Percentiles rank a stretch among this genome's conserved stretches.
phyloP scores from a whole-genome alignment of 2,888 invertebrate species.

The Omphaloscelis lunosa region DNA sequence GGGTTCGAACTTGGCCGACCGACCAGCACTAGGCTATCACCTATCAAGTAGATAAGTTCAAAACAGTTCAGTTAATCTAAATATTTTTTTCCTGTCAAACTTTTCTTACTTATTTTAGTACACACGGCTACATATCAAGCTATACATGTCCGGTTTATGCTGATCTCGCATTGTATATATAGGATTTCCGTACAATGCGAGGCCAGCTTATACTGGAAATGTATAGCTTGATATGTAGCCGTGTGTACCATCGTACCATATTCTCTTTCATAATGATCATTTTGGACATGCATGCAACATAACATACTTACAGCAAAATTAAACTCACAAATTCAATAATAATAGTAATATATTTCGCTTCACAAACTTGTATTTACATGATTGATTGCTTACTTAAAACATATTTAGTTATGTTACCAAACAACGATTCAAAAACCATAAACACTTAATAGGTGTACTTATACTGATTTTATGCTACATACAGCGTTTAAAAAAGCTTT shows the following conservation, averaged over 20 bases:
- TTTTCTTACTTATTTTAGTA: not conserved
- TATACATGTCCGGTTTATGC: too few species aligned
- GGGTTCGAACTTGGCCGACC: too few species aligned
- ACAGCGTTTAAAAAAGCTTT: conserved; percentile 75
- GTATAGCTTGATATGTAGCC: too few species aligned
- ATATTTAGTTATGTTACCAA: conserved; percentile 79
- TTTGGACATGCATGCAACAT: too few species aligned
- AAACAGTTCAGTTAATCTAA: too few species aligned
- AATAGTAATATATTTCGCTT: conserved; percentile 85
- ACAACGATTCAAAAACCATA: conserved; percentile 86
- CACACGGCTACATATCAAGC: too few species aligned
- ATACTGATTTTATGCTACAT: conserved; percentile 78
- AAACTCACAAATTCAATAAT: conserved; percentile 77
- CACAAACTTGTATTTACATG: conserved; percentile 90
- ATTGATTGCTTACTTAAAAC: conserved; percentile 87
- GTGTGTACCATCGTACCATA: too few species aligned
- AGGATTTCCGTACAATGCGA: too few species aligned
- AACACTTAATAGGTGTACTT: conserved; percentile 86
- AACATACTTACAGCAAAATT: not conserved
- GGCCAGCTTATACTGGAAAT: too few species aligned
- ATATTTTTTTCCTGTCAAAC: not conserved
- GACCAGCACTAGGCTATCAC: too few species aligned
- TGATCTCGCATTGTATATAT: too few species aligned
- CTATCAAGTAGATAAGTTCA: not conserved
- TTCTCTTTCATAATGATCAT: too few species aligned